Base-by-base conservation (phyloP, 2,888 invertebrate genomes). In the Phrixothrix hirtus region DNA sequence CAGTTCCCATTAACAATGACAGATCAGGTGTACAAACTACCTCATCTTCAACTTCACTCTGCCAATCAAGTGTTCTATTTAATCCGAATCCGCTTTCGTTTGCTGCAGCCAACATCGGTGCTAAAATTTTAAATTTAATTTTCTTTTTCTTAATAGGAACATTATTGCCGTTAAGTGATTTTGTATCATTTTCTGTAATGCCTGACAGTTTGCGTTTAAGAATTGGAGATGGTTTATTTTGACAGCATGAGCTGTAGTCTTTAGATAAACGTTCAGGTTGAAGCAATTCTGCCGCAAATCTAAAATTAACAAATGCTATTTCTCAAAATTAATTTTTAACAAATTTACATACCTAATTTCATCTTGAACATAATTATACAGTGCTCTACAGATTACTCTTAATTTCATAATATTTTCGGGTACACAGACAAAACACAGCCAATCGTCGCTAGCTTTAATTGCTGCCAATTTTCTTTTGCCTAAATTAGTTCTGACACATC, bases 351-450 rank as follows among this genome's bases (percentile, higher is more conserved):
- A 83, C 82, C 77, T 77, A 58, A 80, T 82, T 65, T 83, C 83
- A 32, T 82, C 75, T 59, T 82, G 80, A 57, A 85, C 83, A 69
- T 83, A 89, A 50, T 87, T 83, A 55, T 85, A 77, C 5, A 89
- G 76, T 27, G 88, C 88, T 81, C 87, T 85, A 66, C 87, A 87
- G 21, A 82, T 75, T n/a, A 87, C 85, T 21, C 88, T 79, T 11
- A 84, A 71, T 15, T 82, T 81, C 77, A 81, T 85, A 17, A 89
- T 70, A 65, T 85, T 84, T 50, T 77, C 79, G 0, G 86, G 81
- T 61, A 84, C 82, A 68, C 90, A 90, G 35, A 83, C 84, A 63
- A 89, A 89, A 73, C 90, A 90, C 66, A 83, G 83, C 90, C 90
- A 90, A 65, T 87, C 87, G 70, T 90, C 89, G 59, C 85, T 85